Base-by-base conservation (phyloP, 2,113 vertebrate genomes). In the Acanthisitta chloris region DNA sequence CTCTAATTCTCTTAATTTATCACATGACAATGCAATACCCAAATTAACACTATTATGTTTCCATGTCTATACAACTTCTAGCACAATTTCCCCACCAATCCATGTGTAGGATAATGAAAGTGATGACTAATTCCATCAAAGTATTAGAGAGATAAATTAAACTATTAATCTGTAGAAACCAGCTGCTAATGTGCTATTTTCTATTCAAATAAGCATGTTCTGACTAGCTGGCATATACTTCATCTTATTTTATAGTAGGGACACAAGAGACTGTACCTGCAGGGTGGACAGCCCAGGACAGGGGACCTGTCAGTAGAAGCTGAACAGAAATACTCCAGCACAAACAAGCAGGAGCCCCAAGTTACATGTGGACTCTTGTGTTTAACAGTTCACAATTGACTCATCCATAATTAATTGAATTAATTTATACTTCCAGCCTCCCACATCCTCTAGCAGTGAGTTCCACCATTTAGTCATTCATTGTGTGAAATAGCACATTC, bases 401-500 rank as follows among this genome's bases (percentile, higher is more conserved):
- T 74, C 81, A 15, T 13, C 79, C 3, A 2, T 62, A 81, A 94
- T 83, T 93, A 93, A 95, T 54, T 52, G 85, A 92, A 78, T 73
- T 14, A 88, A 83, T 83, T 94, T 58, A 77, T 77, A 83, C 74
- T 92, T 93, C 70, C 4, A 8, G 71, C 80, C 86, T 92, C 92
- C 64, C 86, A 90, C 88, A 94, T 81, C 51, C 86, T 83, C 86
- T 28, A 95, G 79, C 79, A 86, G 58, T 1, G 24, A 83, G 71
- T 58, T 82, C 38, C 62, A 90, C 79, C 82, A 58, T 33, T 92
- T 73, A 95, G 79, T 67, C 83, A 69, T 61, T 82, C 88, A 62
- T 78, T 77, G 67, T 77, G 76, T 58, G 67, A 85, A 95, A 94
- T 7, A 85, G 76, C 76, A 80, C 92, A 61, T 80, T 93, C 90